A percentile compares a stretch with the other conserved stretches of the same genome.
Evolutionary conservation across 2,888 invertebrate genomes (phyloP).

Genomic region (Drosophila basisetae): DNA sequence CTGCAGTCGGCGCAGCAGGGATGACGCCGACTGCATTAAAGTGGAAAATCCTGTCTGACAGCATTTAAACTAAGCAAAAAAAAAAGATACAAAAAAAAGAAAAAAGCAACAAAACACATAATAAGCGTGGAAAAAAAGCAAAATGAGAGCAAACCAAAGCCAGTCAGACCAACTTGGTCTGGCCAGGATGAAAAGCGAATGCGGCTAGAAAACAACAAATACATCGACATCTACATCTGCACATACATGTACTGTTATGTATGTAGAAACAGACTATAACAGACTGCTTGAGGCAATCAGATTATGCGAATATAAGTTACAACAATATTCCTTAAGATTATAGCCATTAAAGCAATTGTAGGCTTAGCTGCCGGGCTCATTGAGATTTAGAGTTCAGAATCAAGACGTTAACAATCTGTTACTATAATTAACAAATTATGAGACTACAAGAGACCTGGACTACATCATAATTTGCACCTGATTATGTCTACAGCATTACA

Average conservation of each 20-base stretch:
- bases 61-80: conserved; percentile 69
- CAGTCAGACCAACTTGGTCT: conserved; percentile 27
- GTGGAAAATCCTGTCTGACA: conserved; percentile 83
- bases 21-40: conserved; percentile 69
- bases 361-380: not conserved
- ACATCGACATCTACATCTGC: not conserved
- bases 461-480: not conserved
- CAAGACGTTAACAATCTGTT: not conserved
- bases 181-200: conserved; percentile 68
- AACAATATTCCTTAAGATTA: not conserved
- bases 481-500: no score
- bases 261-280: not conserved
- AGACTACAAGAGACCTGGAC: not conserved
- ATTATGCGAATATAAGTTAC: not conserved
- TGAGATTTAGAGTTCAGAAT: not conserved
- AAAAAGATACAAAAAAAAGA: conserved; percentile 47
- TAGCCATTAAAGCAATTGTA: not conserved
- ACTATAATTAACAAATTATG: not conserved
- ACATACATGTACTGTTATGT: conserved; percentile 1
- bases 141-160: conserved; percentile 72
- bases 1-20: conserved; percentile 3
- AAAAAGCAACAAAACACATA: conserved; percentile 62
- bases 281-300: not conserved
- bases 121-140: conserved; percentile 72
- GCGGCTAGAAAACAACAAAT: conserved; percentile 36